phyloP scores from a whole-genome alignment of 2,797 vertebrate species.

The Aeoliscus strigatus region DNA sequence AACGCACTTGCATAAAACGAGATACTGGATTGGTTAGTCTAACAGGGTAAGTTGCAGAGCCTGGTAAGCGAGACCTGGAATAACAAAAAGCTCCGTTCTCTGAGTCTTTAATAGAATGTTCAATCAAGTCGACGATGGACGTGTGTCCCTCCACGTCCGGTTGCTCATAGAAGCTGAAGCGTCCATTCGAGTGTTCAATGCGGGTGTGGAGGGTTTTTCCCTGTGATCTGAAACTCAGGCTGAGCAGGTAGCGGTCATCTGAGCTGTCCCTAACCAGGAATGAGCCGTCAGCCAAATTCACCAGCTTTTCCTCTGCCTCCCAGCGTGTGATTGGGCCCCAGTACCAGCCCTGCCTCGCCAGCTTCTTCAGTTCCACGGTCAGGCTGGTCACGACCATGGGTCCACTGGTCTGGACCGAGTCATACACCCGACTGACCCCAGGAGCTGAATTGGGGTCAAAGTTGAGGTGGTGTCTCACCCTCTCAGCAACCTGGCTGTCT shows the following conservation, averaged over 20 bases:
- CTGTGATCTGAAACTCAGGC: conserved; percentile 96
- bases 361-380: conserved; percentile 95
- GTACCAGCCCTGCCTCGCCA: conserved; percentile 98
- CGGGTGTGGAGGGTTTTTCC: conserved; percentile 96
- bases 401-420: conserved; percentile 92
- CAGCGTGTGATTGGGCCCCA: conserved; percentile 99
- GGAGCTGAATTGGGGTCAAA: conserved; percentile 94
- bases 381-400: conserved; percentile 95
- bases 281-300: conserved; percentile 90
- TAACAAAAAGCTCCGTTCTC: conserved; percentile 98
- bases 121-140: conserved; percentile 96
- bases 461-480: conserved; percentile 92
- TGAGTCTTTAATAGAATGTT: conserved; percentile 97
- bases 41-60: conserved; percentile 96
- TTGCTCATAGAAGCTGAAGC: conserved; percentile 99
- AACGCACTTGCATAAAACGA: conserved; percentile 98
- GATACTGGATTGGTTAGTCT: conserved; percentile 95
- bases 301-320: conserved; percentile 96
- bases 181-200: conserved; percentile 97
- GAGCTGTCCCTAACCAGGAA: conserved; percentile 98
- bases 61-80: conserved; percentile 92
- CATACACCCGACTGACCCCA: conserved; percentile 92
- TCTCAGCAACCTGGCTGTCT: conserved; percentile 85
- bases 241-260: conserved; percentile 95
- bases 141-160: conserved; percentile 97